Conservation (phyloP, 2,888 invertebrate species). For the Acrobasis suavella region DNA sequence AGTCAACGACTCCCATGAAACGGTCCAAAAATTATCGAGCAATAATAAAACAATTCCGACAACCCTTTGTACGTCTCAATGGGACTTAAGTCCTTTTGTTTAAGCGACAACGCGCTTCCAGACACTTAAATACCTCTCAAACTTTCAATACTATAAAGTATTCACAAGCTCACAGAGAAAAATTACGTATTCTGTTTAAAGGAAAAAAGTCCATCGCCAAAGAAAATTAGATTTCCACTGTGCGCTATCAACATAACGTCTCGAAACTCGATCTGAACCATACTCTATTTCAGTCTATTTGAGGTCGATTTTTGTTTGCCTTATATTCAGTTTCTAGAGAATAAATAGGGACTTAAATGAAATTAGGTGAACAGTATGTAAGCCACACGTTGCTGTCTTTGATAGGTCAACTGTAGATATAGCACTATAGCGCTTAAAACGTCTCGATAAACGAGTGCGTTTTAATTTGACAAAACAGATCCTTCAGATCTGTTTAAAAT, state of each 20-base stretch:
- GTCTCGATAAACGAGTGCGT: no score
- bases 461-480: no score
- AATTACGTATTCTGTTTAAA: conserved; percentile 16
- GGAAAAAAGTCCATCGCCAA: conserved; percentile 8
- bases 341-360: conserved; percentile 16
- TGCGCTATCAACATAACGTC: conserved; percentile 14
- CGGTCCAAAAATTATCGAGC: background rate
- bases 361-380: conserved; percentile 17
- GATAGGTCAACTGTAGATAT: no score
- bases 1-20: background rate
- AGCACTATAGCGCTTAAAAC: no score
- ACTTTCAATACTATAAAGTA: conserved; percentile 10
- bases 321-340: background rate
- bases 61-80: conserved; percentile 6
- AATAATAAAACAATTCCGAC: background rate
- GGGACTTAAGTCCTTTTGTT: conserved; percentile 8
- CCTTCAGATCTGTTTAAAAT: no score
- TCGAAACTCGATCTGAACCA: background rate
- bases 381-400: conserved; percentile 6
- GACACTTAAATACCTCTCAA: conserved; percentile 6
- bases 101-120: background rate
- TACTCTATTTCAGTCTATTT: background rate
- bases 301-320: background rate
- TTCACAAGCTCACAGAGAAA: background rate
- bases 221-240: conserved; percentile 18